Evolutionary conservation across 1,140 invertebrate species (phyloP).

Genomic region (Neuroterus valhalla): DNA sequence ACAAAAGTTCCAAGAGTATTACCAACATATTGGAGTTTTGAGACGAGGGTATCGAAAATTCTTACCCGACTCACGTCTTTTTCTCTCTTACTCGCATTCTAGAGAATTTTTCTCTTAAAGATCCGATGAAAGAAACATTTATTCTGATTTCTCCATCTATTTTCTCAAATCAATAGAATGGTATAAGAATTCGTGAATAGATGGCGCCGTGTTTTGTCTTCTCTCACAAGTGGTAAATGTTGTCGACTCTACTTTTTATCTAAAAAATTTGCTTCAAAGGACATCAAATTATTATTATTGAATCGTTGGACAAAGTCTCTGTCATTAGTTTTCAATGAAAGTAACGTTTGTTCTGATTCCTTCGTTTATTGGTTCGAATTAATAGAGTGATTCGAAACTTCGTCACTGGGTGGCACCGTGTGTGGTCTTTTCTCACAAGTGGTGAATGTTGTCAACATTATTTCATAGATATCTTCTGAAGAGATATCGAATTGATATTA

Average conservation of each 20-base stretch:
- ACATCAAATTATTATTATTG: no score
- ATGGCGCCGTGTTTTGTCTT: not conserved
- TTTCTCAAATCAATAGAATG: not conserved
- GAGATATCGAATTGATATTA: no score
- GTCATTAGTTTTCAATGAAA: no score
- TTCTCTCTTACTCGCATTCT: not conserved
- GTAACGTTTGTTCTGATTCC: not conserved
- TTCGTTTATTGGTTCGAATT: not conserved
- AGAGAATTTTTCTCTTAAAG: not conserved
- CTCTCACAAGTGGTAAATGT: not conserved
- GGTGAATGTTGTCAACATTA: not conserved
- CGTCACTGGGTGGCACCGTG: not conserved
- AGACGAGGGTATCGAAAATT: conserved; percentile 22
- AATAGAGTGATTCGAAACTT: not conserved
- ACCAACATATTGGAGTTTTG: conserved; percentile 26
- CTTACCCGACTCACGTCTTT: conserved; percentile 5
- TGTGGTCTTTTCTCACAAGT: conserved; percentile 1
- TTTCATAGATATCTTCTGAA: no score
- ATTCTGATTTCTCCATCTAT: not conserved
- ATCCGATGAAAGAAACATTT: not conserved
- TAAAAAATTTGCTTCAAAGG: no score
- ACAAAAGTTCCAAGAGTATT: conserved; percentile 15
- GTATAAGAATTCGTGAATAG: not conserved
- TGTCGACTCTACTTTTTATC: no score
- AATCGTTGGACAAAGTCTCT: no score